These are phyloP conservation scores for Babyrousa celebensis DNA, from an alignment of 2,797 vertebrate genomes.

Conservation along the genomic window DNA sequence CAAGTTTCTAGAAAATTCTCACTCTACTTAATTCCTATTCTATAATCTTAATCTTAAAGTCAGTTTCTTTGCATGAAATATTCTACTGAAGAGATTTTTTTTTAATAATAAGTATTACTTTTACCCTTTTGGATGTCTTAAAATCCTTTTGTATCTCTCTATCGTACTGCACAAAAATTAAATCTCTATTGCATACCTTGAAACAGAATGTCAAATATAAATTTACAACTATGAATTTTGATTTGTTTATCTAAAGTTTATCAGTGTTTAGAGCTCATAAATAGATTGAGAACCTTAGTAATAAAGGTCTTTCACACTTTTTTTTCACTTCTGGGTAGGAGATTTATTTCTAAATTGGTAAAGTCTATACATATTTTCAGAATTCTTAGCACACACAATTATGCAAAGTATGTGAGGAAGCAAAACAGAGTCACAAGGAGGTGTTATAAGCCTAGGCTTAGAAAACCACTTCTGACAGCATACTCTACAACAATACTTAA, in stretches of 20 bases:
- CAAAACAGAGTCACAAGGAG: slow-evolving; percentile 81
- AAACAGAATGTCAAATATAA: slow-evolving; percentile 71
- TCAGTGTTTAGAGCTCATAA: slow-evolving; percentile 69
- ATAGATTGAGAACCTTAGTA: slow-evolving; percentile 76
- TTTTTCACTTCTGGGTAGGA: slow-evolving; percentile 69
- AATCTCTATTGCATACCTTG: slow-evolving; percentile 62
- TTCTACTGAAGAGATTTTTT: slow-evolving; percentile 7
- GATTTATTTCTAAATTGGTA: slow-evolving; percentile 81
- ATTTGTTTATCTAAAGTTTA: slow-evolving; percentile 80
- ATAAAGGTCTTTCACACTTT: slow-evolving; percentile 79
- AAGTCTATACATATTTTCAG: slow-evolving; percentile 86
- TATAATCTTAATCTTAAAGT: slow-evolving; percentile 49
- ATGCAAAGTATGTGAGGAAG: slow-evolving; percentile 83
- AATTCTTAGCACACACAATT: slow-evolving; percentile 84
- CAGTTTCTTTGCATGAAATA: slow-evolving; percentile 49
- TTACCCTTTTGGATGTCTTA: slow-evolving; percentile 63
- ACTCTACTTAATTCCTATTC: slow-evolving; percentile 45
- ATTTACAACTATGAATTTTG: slow-evolving; percentile 69
- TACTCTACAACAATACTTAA: slow-evolving; percentile 80
- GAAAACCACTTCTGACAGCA: slow-evolving; percentile 78
- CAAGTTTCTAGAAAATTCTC: slow-evolving; percentile 47
- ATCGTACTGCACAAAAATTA: slow-evolving; percentile 59
- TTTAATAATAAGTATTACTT: slow-evolving; percentile 50
- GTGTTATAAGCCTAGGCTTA: slow-evolving; percentile 82
- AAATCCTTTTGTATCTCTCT: slow-evolving; percentile 60